A percentile compares a stretch with the other conserved stretches of the same genome.
Evolutionary conservation across 2,888 invertebrate species (phyloP).

Genomic region (Cosmorhoe ocellata): DNA sequence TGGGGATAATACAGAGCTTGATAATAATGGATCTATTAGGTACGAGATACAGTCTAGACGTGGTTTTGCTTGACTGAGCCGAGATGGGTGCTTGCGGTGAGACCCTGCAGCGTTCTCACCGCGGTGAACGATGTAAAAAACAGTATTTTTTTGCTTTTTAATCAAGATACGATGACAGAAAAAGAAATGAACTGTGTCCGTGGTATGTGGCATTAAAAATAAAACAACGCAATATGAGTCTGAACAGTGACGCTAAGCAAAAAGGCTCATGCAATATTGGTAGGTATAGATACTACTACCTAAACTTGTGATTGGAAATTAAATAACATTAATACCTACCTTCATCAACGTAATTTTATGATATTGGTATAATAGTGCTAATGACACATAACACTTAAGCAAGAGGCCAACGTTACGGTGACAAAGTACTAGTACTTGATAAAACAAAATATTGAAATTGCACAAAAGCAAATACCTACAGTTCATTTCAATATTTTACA

Average conservation of each 20-base stretch:
- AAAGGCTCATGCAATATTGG: not conserved
- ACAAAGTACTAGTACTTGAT: too few species aligned
- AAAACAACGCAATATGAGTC: slow-evolving; percentile 23
- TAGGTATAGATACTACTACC: not conserved
- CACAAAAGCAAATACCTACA: slow-evolving; percentile 29
- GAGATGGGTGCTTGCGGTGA: slow-evolving; percentile 62
- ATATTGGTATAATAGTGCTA: too few species aligned
- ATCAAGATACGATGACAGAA: slow-evolving; percentile 50
- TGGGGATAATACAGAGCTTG: slow-evolving; percentile 52
- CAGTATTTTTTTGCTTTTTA: slow-evolving; percentile 48
- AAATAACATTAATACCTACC: too few species aligned
- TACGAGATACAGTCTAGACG: slow-evolving; percentile 68
- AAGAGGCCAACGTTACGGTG: too few species aligned
- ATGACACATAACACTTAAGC: too few species aligned
- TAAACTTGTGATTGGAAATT: not conserved
- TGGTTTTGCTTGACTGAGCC: slow-evolving; percentile 68
- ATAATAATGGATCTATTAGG: slow-evolving; percentile 58
- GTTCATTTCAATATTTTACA: slow-evolving; percentile 43
- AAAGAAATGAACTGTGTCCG: slow-evolving; percentile 31
- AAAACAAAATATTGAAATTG: slow-evolving; percentile 7
- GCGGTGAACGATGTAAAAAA: slow-evolving; percentile 55
- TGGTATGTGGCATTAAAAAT: slow-evolving; percentile 27
- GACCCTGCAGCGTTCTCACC: slow-evolving; percentile 74
- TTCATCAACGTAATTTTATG: too few species aligned
- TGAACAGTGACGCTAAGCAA: not conserved